phyloP scores from a whole-genome alignment of 2,888 invertebrate species.

The Cepaea hortensis region DNA sequence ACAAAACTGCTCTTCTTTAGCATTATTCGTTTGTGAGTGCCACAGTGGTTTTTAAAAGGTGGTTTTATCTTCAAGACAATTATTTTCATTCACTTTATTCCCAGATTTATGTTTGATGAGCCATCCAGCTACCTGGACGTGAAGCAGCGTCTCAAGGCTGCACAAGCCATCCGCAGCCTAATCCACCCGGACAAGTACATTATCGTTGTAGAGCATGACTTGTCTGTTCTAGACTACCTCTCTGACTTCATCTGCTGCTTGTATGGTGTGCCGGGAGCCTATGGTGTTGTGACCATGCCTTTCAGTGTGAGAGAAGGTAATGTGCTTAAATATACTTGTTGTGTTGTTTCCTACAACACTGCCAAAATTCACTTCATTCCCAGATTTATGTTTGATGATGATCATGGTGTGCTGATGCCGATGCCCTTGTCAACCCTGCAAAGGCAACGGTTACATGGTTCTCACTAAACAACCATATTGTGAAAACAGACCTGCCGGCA shows the following conservation, averaged over 20 bases:
- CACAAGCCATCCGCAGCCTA: slow-evolving; percentile 89
- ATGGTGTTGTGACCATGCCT: slow-evolving; percentile 99
- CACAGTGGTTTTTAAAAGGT: neutral
- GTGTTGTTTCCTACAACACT: too few species aligned
- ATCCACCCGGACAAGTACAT: slow-evolving; percentile 96
- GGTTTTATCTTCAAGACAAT: neutral
- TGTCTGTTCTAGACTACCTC: slow-evolving; percentile 97
- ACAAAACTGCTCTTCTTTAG: neutral
- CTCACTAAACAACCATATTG: too few species aligned
- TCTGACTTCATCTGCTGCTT: slow-evolving; percentile 99
- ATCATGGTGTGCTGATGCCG: too few species aligned
- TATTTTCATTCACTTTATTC: slow-evolving; percentile 9
- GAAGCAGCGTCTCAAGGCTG: slow-evolving; percentile 97
- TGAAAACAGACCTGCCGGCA: too few species aligned
- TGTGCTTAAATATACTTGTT: too few species aligned
- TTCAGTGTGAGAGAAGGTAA: slow-evolving; percentile 94
- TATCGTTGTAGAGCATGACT: slow-evolving; percentile 99
- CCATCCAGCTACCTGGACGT: slow-evolving; percentile 99
- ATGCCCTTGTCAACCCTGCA: too few species aligned
- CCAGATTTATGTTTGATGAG: slow-evolving; percentile 97
- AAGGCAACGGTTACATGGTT: too few species aligned
- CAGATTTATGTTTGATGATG: too few species aligned
- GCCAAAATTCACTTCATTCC: too few species aligned
- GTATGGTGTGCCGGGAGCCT: slow-evolving; percentile 98
- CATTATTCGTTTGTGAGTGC: neutral